These are phyloP conservation scores for Ophiothrix spiculata DNA, from an alignment of 35 echinoderm and acorn worm species.

Conservation along the genomic window DNA sequence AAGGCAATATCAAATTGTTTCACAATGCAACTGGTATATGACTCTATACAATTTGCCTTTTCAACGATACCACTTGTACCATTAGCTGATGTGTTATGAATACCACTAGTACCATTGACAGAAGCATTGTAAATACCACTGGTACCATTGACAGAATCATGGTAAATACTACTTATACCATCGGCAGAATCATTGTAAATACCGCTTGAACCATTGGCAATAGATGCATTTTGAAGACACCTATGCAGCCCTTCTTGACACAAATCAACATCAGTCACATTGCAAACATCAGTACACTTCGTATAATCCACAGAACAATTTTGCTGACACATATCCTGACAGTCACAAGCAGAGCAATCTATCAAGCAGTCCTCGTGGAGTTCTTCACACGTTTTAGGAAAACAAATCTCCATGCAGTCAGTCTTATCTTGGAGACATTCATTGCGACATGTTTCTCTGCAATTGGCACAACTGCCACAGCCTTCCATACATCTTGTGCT, in stretches of 20 bases:
- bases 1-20: background rate
- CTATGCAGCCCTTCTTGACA: background rate
- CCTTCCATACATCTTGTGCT: background rate
- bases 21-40: background rate
- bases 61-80: background rate
- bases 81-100: too few relatives aligned
- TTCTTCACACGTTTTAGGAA: constrained; percentile 19
- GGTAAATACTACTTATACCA: background rate
- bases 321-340: background rate
- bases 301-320: background rate
- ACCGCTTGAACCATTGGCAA: background rate
- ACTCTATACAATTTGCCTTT: background rate
- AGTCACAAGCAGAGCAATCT: constrained; percentile 27
- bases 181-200: background rate
- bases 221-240: background rate
- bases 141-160: background rate
- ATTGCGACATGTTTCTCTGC: constrained; percentile 13
- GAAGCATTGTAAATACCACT: too few relatives aligned
- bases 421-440: constrained; percentile 24
- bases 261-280: background rate
- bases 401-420: constrained; percentile 1
- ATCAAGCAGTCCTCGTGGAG: background rate
- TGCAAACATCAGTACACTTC: background rate
- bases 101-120: too few relatives aligned
- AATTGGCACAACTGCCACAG: background rate